These are phyloP conservation scores for Drosophila carrolli DNA, from an alignment of 1,140 invertebrate species.

Conservation along the genomic window DNA sequence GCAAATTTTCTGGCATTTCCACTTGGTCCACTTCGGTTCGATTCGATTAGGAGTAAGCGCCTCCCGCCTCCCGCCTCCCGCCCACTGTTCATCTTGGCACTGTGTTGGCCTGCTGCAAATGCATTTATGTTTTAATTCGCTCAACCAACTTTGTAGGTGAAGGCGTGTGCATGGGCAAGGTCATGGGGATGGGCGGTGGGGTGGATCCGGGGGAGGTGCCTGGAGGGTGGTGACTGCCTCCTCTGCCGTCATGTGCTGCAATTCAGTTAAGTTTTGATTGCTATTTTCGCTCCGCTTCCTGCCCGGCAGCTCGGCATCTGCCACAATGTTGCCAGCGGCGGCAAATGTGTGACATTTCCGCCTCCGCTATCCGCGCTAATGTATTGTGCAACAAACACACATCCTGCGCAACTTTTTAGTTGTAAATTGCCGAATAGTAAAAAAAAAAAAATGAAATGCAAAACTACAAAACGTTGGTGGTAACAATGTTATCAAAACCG, in stretches of 20 bases:
- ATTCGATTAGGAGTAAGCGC: slow-evolving; percentile 46
- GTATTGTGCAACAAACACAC: slow-evolving; percentile 55
- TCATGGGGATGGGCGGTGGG: neutral
- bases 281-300: slow-evolving; percentile 82
- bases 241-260: slow-evolving; percentile 65
- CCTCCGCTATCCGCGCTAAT: slow-evolving; percentile 71
- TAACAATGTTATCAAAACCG: slow-evolving; percentile 57
- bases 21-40: slow-evolving; percentile 40
- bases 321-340: slow-evolving; percentile 74
- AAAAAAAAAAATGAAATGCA: slow-evolving; percentile 12
- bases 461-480: slow-evolving; percentile 22
- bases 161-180: neutral
- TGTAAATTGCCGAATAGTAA: slow-evolving; percentile 53
- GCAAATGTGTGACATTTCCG: slow-evolving; percentile 82
- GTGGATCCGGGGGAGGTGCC: neutral
- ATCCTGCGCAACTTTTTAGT: slow-evolving; percentile 50
- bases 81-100: slow-evolving; percentile 3
- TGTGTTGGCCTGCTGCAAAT: slow-evolving; percentile 51
- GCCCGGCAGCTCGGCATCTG: slow-evolving; percentile 38
- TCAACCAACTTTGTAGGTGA: slow-evolving; percentile 55
- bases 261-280: slow-evolving; percentile 83
- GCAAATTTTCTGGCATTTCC: slow-evolving; percentile 47
- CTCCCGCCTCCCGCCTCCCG: slow-evolving; percentile 1
- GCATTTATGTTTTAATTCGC: slow-evolving; percentile 79
- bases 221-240: neutral